phyloP scores from a whole-genome alignment of 2,113 vertebrate species.

The Butorides virescens region DNA sequence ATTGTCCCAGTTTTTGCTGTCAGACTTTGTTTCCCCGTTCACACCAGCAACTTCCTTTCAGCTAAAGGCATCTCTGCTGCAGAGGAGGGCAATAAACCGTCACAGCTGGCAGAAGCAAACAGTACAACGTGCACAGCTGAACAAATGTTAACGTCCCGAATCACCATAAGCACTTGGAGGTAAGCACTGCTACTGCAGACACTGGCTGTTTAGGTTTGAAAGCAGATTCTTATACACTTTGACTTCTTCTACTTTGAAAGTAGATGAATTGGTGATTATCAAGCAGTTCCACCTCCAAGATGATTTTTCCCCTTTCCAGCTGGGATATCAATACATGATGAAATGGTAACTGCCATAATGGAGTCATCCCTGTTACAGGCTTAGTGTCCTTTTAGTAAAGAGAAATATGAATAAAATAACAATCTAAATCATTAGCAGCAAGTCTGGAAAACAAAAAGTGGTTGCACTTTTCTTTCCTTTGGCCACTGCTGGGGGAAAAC shows the following conservation, averaged over 20 bases:
- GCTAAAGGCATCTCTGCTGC: conserved; percentile 5
- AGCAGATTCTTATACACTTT: neutral
- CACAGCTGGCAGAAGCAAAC: neutral
- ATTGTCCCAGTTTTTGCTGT: conserved; percentile 47
- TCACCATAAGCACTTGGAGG: neutral
- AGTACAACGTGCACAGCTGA: neutral
- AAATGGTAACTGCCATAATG: neutral
- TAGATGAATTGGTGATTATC: neutral
- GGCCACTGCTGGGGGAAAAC: neutral
- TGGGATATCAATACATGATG: neutral
- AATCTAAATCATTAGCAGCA: neutral
- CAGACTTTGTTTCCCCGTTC: neutral
- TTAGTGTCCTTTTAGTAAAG: neutral
- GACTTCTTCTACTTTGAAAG: neutral
- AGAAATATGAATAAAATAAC: neutral
- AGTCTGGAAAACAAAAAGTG: neutral
- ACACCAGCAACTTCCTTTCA: conserved; percentile 22
- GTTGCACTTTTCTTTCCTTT: neutral
- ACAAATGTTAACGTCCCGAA: neutral
- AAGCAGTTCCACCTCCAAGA: neutral
- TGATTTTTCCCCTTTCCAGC: neutral
- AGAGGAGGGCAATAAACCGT: neutral
- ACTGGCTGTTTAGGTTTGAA: neutral
- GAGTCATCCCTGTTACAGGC: neutral
- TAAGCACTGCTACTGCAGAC: neutral